Evolutionary conservation across 2,797 vertebrate species (phyloP), one percentile per base, ranked within the genome.

Genomic region (Macroramphosus scolopax): DNA sequence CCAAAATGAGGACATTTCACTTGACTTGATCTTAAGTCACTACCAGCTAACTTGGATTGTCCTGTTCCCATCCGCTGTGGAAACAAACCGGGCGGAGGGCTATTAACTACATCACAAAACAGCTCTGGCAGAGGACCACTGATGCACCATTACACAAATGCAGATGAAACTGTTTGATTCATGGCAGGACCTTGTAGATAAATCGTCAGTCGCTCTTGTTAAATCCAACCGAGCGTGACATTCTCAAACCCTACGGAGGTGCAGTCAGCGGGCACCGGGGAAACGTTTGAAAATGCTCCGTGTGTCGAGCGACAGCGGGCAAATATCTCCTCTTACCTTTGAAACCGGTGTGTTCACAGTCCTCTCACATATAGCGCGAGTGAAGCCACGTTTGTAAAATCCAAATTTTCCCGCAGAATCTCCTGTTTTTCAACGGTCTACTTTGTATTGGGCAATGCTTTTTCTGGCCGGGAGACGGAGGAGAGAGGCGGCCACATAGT

Each of bases 161-260:
- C 5, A n/a, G 14, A 54, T 48, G 15, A 5, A n/a, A 14, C 24
- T 1, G 38, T 38, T 25, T 5, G 32, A 42, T 67, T 62, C 59
- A 71, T 18, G 25, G 4, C 41, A 12, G n/a, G 17, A 3, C 18
- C 1, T 8, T 13, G 38, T n/a, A 8, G 41, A 53, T 48, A 30
- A 42, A 22, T 53, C 34, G 44, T 72, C 35, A 53, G 36, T 9
- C 2, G 45, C 46, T 43, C 57, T 26, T n/a, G 45, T 42, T 26
- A 68, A 67, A 70, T 13, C 5, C 72, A 52, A 1, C 64, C 2
- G 69, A 53, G 60, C 64, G 76, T 67, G 60, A 70, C 75, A 75
- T 78, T 79, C 58, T 50, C 58, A 48, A 68, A 71, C 70, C n/a
- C 63, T 72, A 77, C 61, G 47, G 68, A 77, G 66, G 75, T 64